Evolutionary conservation across 2,113 vertebrate genomes (phyloP), one percentile per base, ranked within the genome.

Genomic region (Rhagologus leucostigma): DNA sequence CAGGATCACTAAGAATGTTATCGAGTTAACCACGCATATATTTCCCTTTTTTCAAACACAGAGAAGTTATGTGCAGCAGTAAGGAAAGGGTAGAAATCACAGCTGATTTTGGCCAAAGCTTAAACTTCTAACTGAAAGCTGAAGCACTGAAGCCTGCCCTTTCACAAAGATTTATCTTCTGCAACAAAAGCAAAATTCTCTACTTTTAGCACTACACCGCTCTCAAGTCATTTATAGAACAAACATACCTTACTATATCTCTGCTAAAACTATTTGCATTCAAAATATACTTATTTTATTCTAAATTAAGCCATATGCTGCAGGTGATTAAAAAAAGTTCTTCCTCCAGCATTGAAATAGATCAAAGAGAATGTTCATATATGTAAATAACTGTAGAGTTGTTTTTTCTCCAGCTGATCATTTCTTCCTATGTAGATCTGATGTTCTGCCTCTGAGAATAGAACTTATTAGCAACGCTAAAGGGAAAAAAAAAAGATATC

Each of bases 401-500:
- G 39, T 16, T 62, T 94, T 91, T 93, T 77, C 84, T 84, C 35
- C 95, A 79, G 79, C 59, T 87, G 71, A 80, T 95, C 63, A 74
- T 91, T 90, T 91, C 77, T 86, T 96, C 49, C 80, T 95, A 37
- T 92, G 87, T 70, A 79, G 84, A 95, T 87, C 89, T 96, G 94
- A 91, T 85, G 87, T 86, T 97, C 97, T 96, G 90, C 92, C 90
- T 96, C 93, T 93, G 97, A 98, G 97, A 97, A 96, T 57, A 98
- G 80, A 96, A 95, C 87, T 96, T 98, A 97, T 95, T 98, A 97
- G 68, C 92, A 98, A 93, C 47, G 81, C 76, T 84, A 89, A 96
- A 96, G 16, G 9, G 4, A 70, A 71, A 63, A 91, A 95, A 95
- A 94, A 96, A 97, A 96, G 87, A 96, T 92, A 97, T 97, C 96